Conservation (phyloP, 2,888 invertebrate species). For the Philereme vetulata region DNA sequence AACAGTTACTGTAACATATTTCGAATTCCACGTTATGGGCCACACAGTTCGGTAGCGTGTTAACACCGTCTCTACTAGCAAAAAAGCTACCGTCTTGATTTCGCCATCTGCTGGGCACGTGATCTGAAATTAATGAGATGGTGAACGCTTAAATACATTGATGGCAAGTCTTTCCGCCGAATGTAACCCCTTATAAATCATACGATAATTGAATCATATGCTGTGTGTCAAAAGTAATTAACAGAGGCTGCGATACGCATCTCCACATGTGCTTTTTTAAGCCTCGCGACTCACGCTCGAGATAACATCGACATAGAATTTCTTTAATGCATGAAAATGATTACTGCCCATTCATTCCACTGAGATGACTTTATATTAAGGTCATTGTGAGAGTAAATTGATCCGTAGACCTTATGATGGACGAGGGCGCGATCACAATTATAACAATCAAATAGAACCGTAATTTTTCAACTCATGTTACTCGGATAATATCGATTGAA, state of each 20-base stretch:
- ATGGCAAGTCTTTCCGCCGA: conserved; percentile 54
- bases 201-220: conserved; percentile 84
- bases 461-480: conserved; percentile 47
- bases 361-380: conserved; percentile 74
- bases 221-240: conserved; percentile 83
- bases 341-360: conserved; percentile 63
- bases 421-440: conserved; percentile 62
- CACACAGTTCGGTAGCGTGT: conserved; percentile 72
- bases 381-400: conserved; percentile 80
- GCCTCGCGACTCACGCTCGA: conserved; percentile 72
- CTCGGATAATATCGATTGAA: conserved; percentile 41
- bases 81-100: conserved; percentile 69
- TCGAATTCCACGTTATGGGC: conserved; percentile 44
- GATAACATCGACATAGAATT: conserved; percentile 79
- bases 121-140: conserved; percentile 72
- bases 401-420: conserved; percentile 63
- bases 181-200: conserved; percentile 75
- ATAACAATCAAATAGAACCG: conserved; percentile 54
- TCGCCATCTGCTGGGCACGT: conserved; percentile 69
- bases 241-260: conserved; percentile 81
- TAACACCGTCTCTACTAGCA: conserved; percentile 45
- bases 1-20: conserved; percentile 32
- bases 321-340: conserved; percentile 77
- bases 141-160: conserved; percentile 77
- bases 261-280: conserved; percentile 83